These are phyloP conservation scores for Acanthurus lineatus DNA, from an alignment of 2,797 vertebrate species.

Conservation along the genomic window DNA sequence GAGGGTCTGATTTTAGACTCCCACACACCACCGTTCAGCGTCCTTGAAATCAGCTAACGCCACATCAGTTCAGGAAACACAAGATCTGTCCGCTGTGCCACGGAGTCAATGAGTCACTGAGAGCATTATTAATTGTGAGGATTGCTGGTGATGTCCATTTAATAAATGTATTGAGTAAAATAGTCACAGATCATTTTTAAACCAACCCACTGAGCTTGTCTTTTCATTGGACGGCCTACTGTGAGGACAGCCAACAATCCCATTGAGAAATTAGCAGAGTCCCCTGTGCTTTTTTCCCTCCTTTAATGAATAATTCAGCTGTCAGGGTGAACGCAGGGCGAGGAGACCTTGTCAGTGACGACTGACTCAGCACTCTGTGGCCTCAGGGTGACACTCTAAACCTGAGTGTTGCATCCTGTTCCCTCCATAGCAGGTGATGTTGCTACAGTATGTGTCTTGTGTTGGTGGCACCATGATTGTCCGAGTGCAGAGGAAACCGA, in stretches of 20 bases:
- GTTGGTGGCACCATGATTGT: constrained; percentile 28
- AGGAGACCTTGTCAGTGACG: constrained; percentile 79
- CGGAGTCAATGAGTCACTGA: constrained; percentile 63
- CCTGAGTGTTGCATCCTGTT: constrained; percentile 68
- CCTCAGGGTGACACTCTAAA: constrained; percentile 78
- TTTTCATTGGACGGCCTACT: constrained; percentile 50
- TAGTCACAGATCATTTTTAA: constrained; percentile 63
- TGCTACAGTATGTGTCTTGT: constrained; percentile 41
- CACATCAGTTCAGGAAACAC: constrained; percentile 63
- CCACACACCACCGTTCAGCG: constrained; percentile 56
- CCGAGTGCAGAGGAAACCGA: constrained; percentile 27
- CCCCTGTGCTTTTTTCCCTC: constrained; percentile 69
- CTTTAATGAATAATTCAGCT: constrained; percentile 84
- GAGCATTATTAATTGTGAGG: constrained; percentile 62
- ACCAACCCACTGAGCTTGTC: constrained; percentile 39
- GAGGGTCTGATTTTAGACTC: constrained; percentile 69
- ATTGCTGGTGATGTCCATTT: constrained; percentile 57
- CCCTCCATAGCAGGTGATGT: constrained; percentile 46
- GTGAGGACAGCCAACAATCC: constrained; percentile 83
- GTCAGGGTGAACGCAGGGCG: constrained; percentile 77
- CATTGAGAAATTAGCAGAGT: constrained; percentile 85
- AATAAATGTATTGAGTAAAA: constrained; percentile 64
- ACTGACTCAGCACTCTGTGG: constrained; percentile 82
- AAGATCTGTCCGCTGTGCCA: constrained; percentile 54
- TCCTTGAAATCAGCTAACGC: constrained; percentile 77